Conservation (phyloP, 2,888 invertebrate genomes). For the Ellobium chinense region DNA sequence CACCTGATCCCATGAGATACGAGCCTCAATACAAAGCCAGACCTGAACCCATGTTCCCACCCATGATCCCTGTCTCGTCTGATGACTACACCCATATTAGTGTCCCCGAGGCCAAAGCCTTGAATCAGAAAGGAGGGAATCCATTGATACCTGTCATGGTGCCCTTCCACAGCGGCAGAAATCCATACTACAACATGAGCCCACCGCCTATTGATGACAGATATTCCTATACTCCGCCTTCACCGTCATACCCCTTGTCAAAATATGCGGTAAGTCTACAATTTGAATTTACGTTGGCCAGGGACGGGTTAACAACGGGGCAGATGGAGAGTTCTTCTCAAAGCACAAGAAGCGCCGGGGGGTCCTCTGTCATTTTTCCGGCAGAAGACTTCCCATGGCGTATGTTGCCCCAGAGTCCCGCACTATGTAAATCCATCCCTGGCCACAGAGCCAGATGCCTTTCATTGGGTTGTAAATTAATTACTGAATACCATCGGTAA, state of each 20-base stretch:
- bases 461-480: too few relatives aligned
- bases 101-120: background rate
- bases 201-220: background rate
- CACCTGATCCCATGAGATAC: background rate
- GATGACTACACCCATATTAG: background rate
- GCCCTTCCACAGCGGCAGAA: background rate
- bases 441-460: too few relatives aligned
- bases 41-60: background rate
- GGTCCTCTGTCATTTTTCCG: too few relatives aligned
- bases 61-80: background rate
- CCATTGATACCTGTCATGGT: constrained; percentile 8
- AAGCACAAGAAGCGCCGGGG: too few relatives aligned
- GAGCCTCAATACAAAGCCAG: background rate
- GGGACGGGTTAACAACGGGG: too few relatives aligned
- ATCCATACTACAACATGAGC: background rate
- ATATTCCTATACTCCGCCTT: background rate
- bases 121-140: background rate
- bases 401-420: too few relatives aligned
- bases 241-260: too few relatives aligned
- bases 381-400: too few relatives aligned
- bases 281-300: too few relatives aligned
- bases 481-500: too few relatives aligned
- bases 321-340: too few relatives aligned
- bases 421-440: too few relatives aligned
- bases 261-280: background rate